A percentile compares a stretch with the other conserved stretches of the same genome.
Conservation (phyloP, 2,113 vertebrate genomes). For the Podilymbus podiceps region DNA sequence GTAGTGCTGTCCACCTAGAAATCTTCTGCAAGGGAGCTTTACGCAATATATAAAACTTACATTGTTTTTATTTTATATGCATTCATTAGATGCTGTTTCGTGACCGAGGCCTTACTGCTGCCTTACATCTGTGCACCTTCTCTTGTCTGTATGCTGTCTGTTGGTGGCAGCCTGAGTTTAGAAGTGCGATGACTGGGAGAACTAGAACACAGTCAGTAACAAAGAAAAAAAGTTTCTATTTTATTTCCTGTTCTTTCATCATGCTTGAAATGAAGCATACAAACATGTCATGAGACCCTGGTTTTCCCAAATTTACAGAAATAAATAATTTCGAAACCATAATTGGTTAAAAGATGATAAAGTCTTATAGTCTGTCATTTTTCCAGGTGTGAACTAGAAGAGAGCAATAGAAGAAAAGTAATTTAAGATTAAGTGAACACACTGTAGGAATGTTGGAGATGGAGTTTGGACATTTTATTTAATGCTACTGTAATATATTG, state of each 20-base stretch:
- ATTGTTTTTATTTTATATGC: background rate
- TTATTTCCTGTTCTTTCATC: conserved; percentile 18
- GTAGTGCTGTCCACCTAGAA: background rate
- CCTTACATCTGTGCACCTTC: background rate
- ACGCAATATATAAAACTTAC: background rate
- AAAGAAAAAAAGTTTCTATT: conserved; percentile 32
- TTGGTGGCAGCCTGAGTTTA: conserved; percentile 70
- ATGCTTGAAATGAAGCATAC: background rate
- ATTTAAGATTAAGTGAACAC: background rate
- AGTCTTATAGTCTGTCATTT: background rate
- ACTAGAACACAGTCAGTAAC: conserved; percentile 35
- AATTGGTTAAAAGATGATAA: background rate
- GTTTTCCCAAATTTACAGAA: background rate
- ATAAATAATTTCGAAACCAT: conserved; percentile 1
- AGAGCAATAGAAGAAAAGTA: background rate
- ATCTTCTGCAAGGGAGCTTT: background rate
- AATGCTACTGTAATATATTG: background rate
- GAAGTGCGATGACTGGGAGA: conserved; percentile 11
- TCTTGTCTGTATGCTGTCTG: conserved; percentile 53
- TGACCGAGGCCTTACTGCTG: background rate
- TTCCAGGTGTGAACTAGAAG: background rate
- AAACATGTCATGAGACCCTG: background rate
- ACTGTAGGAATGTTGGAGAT: background rate
- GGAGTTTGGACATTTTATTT: background rate
- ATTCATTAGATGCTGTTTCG: background rate